Evolutionary conservation across 1,140 invertebrate genomes (phyloP).

Genomic region (Drosophila guanche): DNA sequence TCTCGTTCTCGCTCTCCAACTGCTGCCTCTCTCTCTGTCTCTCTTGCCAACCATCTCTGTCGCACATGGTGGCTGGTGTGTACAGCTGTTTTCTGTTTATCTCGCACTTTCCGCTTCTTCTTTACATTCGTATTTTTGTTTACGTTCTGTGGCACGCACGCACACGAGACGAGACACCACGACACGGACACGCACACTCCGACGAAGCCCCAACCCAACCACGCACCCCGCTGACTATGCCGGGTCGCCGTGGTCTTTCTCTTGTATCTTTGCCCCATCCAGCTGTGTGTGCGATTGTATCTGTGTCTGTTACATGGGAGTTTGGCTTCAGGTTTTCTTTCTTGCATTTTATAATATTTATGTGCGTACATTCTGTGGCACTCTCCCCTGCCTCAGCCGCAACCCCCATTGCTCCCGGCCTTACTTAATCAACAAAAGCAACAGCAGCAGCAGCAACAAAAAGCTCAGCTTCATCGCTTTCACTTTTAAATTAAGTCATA

Average conservation of each 20-base stretch:
- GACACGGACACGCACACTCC: conserved; percentile 28
- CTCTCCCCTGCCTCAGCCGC: not conserved
- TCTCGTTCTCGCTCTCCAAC: not conserved
- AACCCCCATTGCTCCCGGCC: conserved; percentile 15
- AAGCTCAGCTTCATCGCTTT: conserved; percentile 52
- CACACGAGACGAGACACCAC: conserved; percentile 57
- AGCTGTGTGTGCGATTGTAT: conserved; percentile 17
- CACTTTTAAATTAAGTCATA: conserved; percentile 81
- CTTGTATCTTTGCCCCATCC: conserved; percentile 21
- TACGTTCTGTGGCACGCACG: conserved; percentile 79
- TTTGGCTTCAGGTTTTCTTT: conserved; percentile 49
- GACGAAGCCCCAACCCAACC: too few relatives aligned
- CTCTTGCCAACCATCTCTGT: conserved; percentile 20
- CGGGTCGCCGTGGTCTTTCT: not conserved
- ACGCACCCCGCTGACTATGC: not conserved
- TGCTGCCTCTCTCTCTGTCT: conserved; percentile 14
- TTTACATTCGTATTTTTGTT: conserved; percentile 78
- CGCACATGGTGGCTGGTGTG: conserved; percentile 52
- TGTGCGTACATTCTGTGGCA: not conserved
- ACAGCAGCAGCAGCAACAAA: too few relatives aligned
- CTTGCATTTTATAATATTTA: conserved; percentile 19
- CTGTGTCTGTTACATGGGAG: conserved; percentile 16
- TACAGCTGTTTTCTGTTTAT: conserved; percentile 82
- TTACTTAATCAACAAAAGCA: conserved; percentile 56
- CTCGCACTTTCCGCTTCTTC: conserved; percentile 79